Base-by-base conservation (phyloP, 1,140 invertebrate genomes). In the Leptoteleia sp. region DNA sequence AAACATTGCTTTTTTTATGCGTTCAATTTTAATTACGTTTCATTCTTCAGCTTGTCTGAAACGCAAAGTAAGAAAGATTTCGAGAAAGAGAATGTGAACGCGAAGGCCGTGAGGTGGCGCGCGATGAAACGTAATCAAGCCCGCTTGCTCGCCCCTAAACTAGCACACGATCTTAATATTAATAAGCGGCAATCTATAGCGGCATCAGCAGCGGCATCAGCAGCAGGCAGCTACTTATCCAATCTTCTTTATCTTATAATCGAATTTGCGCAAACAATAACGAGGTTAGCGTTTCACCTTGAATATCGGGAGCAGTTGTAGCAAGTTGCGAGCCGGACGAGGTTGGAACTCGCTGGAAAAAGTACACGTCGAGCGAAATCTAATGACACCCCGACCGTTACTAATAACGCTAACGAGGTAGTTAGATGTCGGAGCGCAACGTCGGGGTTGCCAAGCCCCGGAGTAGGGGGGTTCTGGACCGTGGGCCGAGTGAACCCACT, bases 401-500 rank as follows among this genome's bases (percentile, higher is more conserved):
- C 88, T 89, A 90, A 90, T 88, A 86, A 89, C 85, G 81, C 85
- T 89, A 89, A 90, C 87, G 87, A 89, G 86, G 85, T 89, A 89
- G 87, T 88, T 88, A 87, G 87, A 89, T 87, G 88, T 89, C 84
- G 83, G 81, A 82, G 84, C 79, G 82, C n/a, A 85, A 85, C 81
- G 84, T 83, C 79, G 84, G 85, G 79, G 82, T 78, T 57, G 76
- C 33, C 12, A n/a, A n/a, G n/a, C n/a, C n/a, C 64, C 71, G 67
- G 68, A 75, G 72, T 68, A 43, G 70, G 77, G 55, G 54, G 38
- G 78, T 73, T 68, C 78, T 79, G 81, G 84, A 85, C 85, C 76
- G 76, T 84, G 86, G 83, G 77, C 83, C 84, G 86, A 88, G 83
- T 84, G 88, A 89, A 88, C 87, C 88, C 88, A 89, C 88, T 89